Base-by-base conservation (phyloP, 2,797 vertebrate genomes). In the Enteromius fasciolatus region DNA sequence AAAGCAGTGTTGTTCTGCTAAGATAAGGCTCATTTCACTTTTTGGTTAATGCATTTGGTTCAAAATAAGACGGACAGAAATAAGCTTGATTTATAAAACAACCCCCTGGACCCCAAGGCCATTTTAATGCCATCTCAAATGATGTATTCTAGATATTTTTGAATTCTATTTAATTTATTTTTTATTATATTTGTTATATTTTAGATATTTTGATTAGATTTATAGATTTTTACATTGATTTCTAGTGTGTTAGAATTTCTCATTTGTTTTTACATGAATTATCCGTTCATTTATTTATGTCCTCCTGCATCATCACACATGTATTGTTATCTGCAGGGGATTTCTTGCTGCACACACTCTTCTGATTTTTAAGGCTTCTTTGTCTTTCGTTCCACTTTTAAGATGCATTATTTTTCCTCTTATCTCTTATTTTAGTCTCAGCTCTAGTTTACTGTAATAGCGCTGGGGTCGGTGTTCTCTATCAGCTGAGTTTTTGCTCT, bases 401-500 rank as follows among this genome's bases (percentile, higher is more conserved):
- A 23, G 14, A 23, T 46, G n/a, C n/a, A 28, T 8, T 28, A 0
- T 44, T 23, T 23, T 14, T 25, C 28, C 9, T 28, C 15, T 28
- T 18, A 4, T 54, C 20, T n/a, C 52, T n/a, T n/a, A n/a, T 4
- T n/a, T 54, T 20, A 68, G n/a, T 23, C n/a, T 46, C 7, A 46
- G 20, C n/a, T 68, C 20, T 44, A 23, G 0, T 69, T 17, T 33
- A 66, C 17, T 10, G 28, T 66, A 36, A 36, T 20, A 36, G 9
- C 63, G n/a, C 39, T 25, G 6, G 67, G 25, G 31, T 17, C 20
- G 2, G 25, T 67, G 50, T 74, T 76, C 68, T 10, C 31, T 25
- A 28, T 67, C 23, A 72, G 73, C 50, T 64, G 18, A 78, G 25
- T 54, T 76, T 74, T 70, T n/a, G 50, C 66, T 86, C 52, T 85